phyloP scores from a whole-genome alignment of 2,797 vertebrate species.

The Myotis vivesi region DNA sequence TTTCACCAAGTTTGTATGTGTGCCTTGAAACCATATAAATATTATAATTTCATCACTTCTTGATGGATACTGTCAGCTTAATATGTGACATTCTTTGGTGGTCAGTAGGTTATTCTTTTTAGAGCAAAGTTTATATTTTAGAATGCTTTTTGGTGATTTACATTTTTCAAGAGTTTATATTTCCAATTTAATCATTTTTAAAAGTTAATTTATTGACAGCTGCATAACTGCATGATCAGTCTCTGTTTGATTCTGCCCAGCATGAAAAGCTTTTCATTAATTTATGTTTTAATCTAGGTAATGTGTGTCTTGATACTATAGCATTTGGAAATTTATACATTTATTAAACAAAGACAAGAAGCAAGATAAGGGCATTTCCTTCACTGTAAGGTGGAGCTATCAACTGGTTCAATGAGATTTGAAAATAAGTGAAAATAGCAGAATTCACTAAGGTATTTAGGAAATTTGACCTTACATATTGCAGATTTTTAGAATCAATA shows the following conservation, averaged over 20 bases:
- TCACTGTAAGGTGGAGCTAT: not conserved
- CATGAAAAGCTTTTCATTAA: slow-evolving; percentile 51
- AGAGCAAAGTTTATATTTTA: slow-evolving; percentile 9
- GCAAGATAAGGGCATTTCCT: slow-evolving; percentile 32
- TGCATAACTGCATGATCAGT: not conserved
- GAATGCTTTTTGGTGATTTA: not conserved
- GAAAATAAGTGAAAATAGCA: slow-evolving; percentile 46
- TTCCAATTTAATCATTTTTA: slow-evolving; percentile 41
- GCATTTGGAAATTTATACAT: slow-evolving; percentile 19
- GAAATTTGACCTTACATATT: slow-evolving; percentile 48
- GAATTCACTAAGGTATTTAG: slow-evolving; percentile 31
- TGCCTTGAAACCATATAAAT: slow-evolving; percentile 54
- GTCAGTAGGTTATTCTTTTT: slow-evolving; percentile 20
- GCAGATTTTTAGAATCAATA: slow-evolving; percentile 49
- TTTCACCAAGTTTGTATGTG: slow-evolving; percentile 1
- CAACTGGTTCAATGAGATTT: slow-evolving; percentile 35
- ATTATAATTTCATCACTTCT: slow-evolving; percentile 68
- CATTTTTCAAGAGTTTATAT: slow-evolving; percentile 16
- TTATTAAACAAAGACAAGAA: slow-evolving; percentile 51
- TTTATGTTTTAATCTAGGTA: slow-evolving; percentile 42
- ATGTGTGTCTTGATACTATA: not conserved
- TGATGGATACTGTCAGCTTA: slow-evolving; percentile 37
- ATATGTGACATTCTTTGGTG: not conserved
- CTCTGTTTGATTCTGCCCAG: slow-evolving; percentile 10
- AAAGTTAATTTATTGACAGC: slow-evolving; percentile 53